Percentiles rank a stretch among this genome's conserved stretches.
Evolutionary conservation across 2,113 vertebrate genomes (phyloP).

Genomic region (Gambusia holbrooki): DNA sequence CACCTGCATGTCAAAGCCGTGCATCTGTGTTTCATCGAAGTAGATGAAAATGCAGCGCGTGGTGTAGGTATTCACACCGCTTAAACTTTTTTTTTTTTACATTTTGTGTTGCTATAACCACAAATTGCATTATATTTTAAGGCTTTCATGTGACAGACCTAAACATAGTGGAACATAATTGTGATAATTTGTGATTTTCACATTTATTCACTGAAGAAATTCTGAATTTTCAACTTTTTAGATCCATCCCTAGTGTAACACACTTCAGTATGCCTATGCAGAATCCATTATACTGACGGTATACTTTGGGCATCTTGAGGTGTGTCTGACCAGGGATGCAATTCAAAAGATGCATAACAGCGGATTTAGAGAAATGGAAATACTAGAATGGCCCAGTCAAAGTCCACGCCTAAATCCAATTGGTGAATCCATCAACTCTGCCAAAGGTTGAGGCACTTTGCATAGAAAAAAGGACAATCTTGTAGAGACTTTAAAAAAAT

Average conservation of each 20-base stretch:
- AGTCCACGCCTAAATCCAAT: not conserved
- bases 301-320: not conserved
- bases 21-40: constrained; percentile 42
- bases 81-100: not conserved
- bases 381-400: not conserved
- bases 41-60: not conserved
- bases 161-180: not conserved
- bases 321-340: not conserved
- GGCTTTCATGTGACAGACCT: too few species aligned
- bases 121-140: not conserved
- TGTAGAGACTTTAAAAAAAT: not conserved
- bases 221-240: not conserved
- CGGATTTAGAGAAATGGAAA: not conserved
- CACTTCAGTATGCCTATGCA: not conserved
- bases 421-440: not conserved
- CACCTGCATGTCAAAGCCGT: constrained; percentile 45
- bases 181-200: not conserved
- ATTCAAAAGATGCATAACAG: not conserved
- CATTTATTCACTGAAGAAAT: not conserved
- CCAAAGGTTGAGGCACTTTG: not conserved
- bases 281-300: not conserved
- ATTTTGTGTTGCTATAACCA: not conserved
- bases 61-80: not conserved
- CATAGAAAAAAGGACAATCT: not conserved
- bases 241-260: not conserved